A percentile compares a stretch with the other conserved stretches of the same genome.
phyloP scores from a whole-genome alignment of 2,797 vertebrate species.

The Dromococcyx pavoninus region DNA sequence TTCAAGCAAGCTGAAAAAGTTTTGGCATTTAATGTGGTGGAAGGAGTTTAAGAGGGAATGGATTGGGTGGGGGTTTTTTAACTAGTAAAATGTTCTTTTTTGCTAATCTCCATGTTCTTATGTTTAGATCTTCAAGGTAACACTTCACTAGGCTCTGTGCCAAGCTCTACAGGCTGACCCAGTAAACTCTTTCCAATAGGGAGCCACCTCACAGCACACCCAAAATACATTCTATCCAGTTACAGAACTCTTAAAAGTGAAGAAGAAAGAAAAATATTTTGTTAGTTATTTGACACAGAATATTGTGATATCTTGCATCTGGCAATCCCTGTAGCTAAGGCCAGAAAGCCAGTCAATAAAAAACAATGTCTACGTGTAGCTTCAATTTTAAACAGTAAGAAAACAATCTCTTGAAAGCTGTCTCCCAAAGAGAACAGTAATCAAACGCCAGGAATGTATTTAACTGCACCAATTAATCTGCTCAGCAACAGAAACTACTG shows the following conservation, averaged over 20 bases:
- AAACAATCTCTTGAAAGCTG: slow-evolving; percentile 31
- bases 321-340: not conserved
- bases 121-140: not conserved
- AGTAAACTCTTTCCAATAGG: not conserved
- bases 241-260: not conserved
- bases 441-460: not conserved
- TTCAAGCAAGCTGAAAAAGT: not conserved
- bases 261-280: not conserved
- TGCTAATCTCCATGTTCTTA: not conserved
- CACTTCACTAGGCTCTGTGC: not conserved
- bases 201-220: not conserved
- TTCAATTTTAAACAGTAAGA: slow-evolving; percentile 21
- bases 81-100: not conserved
- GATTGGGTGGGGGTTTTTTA: not conserved
- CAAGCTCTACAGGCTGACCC: not conserved
- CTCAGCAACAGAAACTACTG: slow-evolving; percentile 30
- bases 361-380: not conserved
- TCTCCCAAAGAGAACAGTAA: slow-evolving; percentile 33
- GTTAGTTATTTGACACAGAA: not conserved
- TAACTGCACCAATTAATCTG: slow-evolving; percentile 47
- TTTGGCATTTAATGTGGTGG: rapidly evolving
- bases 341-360: not conserved
- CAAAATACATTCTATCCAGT: not conserved
- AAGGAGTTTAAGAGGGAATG: too few species aligned
- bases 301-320: not conserved